Evolutionary conservation across 37 sponge, comb jelly and placozoan species (phyloP).

Genomic region (Agelas oroides): DNA sequence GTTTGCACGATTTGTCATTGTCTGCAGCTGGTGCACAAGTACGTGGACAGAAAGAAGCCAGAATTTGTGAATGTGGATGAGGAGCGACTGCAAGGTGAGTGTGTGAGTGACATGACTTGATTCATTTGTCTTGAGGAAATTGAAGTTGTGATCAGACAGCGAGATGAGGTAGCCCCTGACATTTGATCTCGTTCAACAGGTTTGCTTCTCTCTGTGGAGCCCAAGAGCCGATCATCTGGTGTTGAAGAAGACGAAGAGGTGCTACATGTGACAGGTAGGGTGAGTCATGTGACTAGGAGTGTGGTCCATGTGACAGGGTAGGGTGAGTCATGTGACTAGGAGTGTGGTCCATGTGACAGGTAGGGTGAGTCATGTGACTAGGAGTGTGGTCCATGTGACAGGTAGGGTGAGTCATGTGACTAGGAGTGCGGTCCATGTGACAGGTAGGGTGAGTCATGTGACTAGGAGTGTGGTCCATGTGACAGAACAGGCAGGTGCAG

Average conservation of each 20-base stretch:
- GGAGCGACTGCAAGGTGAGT: constrained; percentile 54
- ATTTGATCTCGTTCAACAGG: background rate
- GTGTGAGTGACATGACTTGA: background rate
- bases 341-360: too few relatives aligned
- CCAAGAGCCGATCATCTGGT: too few relatives aligned
- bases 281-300: background rate
- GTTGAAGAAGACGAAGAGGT: too few relatives aligned
- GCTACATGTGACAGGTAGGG: background rate
- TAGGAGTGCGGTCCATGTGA: too few relatives aligned
- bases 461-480: background rate
- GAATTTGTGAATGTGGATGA: constrained; percentile 77
- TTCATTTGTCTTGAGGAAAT: background rate
- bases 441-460: too few relatives aligned
- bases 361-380: too few relatives aligned
- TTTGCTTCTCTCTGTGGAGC: too few relatives aligned
- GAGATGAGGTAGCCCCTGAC: too few relatives aligned
- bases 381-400: too few relatives aligned
- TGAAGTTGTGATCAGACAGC: background rate
- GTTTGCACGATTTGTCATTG: background rate
- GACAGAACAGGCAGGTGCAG: too few relatives aligned
- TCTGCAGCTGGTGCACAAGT: constrained; percentile 62
- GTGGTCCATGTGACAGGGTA: too few relatives aligned
- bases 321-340: too few relatives aligned
- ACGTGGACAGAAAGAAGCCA: constrained; percentile 43
- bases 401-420: constrained; percentile 3